Base-by-base conservation (phyloP, 2,113 vertebrate species). In the Catharus fuscescens region DNA sequence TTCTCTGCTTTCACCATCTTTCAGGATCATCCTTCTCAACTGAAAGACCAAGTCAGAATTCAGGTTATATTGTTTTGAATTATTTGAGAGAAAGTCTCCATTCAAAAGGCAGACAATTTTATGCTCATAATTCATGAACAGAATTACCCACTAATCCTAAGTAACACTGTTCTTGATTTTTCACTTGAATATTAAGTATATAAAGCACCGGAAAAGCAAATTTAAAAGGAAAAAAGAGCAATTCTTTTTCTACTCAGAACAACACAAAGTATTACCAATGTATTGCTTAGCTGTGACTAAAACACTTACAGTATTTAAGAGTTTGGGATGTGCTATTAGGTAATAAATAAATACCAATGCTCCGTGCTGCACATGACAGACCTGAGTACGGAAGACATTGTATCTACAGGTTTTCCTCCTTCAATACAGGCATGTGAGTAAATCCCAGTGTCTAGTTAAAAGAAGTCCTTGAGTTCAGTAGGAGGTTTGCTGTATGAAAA, bases 141-240 rank as follows among this genome's bases (percentile, higher is more conserved):
- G 52, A 86, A 91, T 93, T 92, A 94, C 34, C 21, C 44, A 76
- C 52, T 86, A 86, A 93, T 91, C 77, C 76, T 86, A 86, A 77
- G 17, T 74, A 93, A 78, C 52, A 56, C 24, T 15, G 14, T 60
- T 79, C 20, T 40, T 8, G 3, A 91, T 74, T 85, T 88, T 90
- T 66, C 56, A 84, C 52, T 76, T 93, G 44, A 71, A 89, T 82
- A 70, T 72, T 60, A 90, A 47, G 28, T 34, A 69, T 52, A 80
- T 66, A 92, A 80, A 86, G 47, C 42, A 74, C 38, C 7, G 8
- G 32, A 88, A 77, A 94, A 90, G 31, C 73, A 73, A 78, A 90
- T 91, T 65, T 77, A 25, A 93, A 92, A 67, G 48, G 15, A 79
- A 67, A 88, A 90, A 90, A 47, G 59, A 77, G 38, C 42, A 47